A percentile compares a stretch with the other conserved stretches of the same genome.
These are phyloP conservation scores for Pogonocherus hispidulus DNA, from an alignment of 2,888 invertebrate species.

Conservation along the genomic window DNA sequence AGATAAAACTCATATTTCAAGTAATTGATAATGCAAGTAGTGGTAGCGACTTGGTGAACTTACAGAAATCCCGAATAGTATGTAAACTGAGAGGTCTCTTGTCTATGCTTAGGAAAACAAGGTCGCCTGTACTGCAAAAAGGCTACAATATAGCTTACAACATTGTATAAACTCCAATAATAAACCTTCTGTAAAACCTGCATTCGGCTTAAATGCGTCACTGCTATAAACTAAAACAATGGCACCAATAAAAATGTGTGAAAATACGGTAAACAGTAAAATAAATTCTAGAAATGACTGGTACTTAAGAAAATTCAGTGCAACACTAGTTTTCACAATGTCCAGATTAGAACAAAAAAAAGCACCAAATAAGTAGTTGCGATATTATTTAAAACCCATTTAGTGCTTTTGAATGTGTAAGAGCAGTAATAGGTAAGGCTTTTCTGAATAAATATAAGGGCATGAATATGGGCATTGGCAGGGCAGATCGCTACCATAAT, in stretches of 20 bases:
- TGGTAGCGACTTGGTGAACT: too few relatives aligned
- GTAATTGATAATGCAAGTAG: too few relatives aligned
- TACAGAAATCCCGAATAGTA: too few relatives aligned
- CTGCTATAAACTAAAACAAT: neutral
- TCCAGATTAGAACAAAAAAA: conserved; percentile 13
- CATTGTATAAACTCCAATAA: neutral
- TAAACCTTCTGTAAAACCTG: too few relatives aligned
- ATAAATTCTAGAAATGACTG: conserved; percentile 19
- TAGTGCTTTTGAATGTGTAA: neutral
- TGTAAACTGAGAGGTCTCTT: too few relatives aligned
- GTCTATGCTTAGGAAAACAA: too few relatives aligned
- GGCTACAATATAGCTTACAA: too few relatives aligned
- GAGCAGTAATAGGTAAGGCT: too few relatives aligned
- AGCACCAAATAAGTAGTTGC: neutral
- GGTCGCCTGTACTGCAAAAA: too few relatives aligned
- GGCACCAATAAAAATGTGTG: conserved; percentile 14
- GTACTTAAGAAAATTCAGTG: conserved; percentile 4
- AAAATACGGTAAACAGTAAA: conserved; percentile 17
- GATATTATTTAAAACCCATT: neutral
- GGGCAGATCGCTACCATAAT: too few relatives aligned
- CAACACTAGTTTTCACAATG: conserved; percentile 14
- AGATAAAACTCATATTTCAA: too few relatives aligned
- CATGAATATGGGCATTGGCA: too few relatives aligned
- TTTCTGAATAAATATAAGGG: neutral
- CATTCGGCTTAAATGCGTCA: neutral